Evolutionary conservation across 2,888 invertebrate species (phyloP).

Genomic region (Morpho deidamia): DNA sequence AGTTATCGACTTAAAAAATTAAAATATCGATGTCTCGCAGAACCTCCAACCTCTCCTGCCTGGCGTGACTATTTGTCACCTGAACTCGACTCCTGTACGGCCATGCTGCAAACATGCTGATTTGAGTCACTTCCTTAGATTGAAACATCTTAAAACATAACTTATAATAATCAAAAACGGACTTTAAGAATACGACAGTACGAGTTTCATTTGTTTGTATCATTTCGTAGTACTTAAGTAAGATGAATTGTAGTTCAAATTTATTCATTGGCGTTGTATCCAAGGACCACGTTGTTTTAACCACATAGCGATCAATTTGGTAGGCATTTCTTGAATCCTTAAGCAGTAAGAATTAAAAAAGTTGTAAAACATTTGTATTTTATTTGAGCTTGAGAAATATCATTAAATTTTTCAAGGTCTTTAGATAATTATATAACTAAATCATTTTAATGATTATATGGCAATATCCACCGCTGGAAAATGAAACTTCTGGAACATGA

Average conservation of each 20-base stretch:
- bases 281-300: constrained; percentile 62
- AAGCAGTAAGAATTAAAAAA: constrained; percentile 25
- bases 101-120: constrained; percentile 65
- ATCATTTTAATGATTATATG: too few relatives aligned
- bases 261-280: constrained; percentile 61
- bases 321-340: constrained; percentile 58
- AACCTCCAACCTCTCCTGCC: constrained; percentile 63
- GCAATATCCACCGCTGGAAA: too few relatives aligned
- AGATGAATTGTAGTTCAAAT: constrained; percentile 32
- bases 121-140: constrained; percentile 54
- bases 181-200: constrained; percentile 20
- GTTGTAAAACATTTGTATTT: constrained; percentile 1
- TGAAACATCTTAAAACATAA: constrained; percentile 30
- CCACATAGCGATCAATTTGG: constrained; percentile 65
- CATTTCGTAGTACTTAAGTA: constrained; percentile 21
- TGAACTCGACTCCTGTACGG: constrained; percentile 72
- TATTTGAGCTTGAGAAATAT: neutral
- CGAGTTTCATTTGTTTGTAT: constrained; percentile 27
- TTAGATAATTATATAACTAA: too few relatives aligned
- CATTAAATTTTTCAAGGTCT: too few relatives aligned
- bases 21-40: constrained; percentile 67
- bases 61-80: constrained; percentile 77
- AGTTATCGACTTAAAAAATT: constrained; percentile 67
- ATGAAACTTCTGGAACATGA: too few relatives aligned
- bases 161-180: constrained; percentile 19